Evolutionary conservation across 2,888 invertebrate species (phyloP), one percentile per base, ranked within the genome.

Genomic region (Eristalis pertinax): DNA sequence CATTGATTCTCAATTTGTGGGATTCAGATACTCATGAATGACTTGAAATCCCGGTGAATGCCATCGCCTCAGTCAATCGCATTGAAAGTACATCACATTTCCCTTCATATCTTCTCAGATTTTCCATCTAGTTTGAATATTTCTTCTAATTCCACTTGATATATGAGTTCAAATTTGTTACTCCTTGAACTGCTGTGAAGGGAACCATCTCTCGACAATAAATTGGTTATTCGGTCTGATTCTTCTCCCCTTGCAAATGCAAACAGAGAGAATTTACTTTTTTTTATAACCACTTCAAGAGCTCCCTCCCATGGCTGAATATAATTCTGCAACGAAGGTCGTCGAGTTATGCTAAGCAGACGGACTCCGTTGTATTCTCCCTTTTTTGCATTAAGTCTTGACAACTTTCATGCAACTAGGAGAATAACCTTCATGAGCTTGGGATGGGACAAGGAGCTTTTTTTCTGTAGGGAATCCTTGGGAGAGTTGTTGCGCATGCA

Each of bases 191-290:
- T 26, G 38, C 58, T 38, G 63, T 4, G 19, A n/a, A 5, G 19
- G 50, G 19, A 19, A 8, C 26, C 58, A 58, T 62, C 60, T 56
- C 38, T 58, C 24, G 38, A 29, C 70, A 32, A 56, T 35, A 79
- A 84, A 79, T 70, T 65, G 60, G 35, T 75, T 75, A 22, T 13
- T 63, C n/a, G 19, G 5, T 41, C 38, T 13, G 38, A 13, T 65
- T 35, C 58, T 19, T 26, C 24, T n/a, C 8, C 35, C 1, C 58
- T 13, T 65, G n/a, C 68, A 58, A 29, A 73, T 38, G 43, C 56
- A 63, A 69, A 26, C 35, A 75, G 38, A 69, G 35, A 38, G 41
- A 75, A 70, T 75, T 84, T 74, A 84, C 68, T 78, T 72, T 73
- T n/a, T 29, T 72, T 62, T 73, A 74, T 73, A 60, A 43, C 69